phyloP scores from a whole-genome alignment of 2,888 invertebrate genomes.

The Lacanobia oleracea region DNA sequence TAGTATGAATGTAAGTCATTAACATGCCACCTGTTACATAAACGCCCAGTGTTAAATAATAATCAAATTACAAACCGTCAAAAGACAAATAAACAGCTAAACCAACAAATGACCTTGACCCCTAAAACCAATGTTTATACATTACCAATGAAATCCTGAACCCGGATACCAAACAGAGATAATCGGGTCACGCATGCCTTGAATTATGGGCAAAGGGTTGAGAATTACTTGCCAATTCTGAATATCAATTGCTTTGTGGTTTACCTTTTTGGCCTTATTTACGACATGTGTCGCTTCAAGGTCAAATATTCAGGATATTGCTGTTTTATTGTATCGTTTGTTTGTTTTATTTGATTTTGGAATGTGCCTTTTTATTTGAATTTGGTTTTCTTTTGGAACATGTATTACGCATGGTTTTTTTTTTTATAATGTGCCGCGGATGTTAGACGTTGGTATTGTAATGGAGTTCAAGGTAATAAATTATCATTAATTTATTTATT shows the following conservation, averaged over 20 bases:
- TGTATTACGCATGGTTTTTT: neutral
- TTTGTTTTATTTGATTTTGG: conserved; percentile 27
- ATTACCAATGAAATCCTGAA: conserved; percentile 29
- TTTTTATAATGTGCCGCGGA: no score
- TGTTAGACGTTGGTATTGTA: no score
- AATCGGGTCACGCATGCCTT: conserved; percentile 34
- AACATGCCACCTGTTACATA: no score
- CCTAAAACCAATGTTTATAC: conserved; percentile 18
- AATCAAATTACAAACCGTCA: neutral
- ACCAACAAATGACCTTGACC: conserved; percentile 7
- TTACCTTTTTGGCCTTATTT: conserved; percentile 45
- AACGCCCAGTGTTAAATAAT: neutral
- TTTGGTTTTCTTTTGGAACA: neutral
- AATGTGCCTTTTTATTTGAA: neutral
- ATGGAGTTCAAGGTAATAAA: no score
- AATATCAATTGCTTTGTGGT: conserved; percentile 48
- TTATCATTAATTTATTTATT: no score
- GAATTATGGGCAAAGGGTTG: conserved; percentile 45
- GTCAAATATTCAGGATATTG: conserved; percentile 37
- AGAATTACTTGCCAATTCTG: conserved; percentile 43
- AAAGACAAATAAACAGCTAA: neutral
- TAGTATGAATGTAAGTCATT: no score
- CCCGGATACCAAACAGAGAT: conserved; percentile 14
- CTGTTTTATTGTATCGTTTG: conserved; percentile 14
- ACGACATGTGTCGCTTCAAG: conserved; percentile 25